Base-by-base conservation (phyloP, 2,113 vertebrate species). In the Bostrychus sinensis region DNA sequence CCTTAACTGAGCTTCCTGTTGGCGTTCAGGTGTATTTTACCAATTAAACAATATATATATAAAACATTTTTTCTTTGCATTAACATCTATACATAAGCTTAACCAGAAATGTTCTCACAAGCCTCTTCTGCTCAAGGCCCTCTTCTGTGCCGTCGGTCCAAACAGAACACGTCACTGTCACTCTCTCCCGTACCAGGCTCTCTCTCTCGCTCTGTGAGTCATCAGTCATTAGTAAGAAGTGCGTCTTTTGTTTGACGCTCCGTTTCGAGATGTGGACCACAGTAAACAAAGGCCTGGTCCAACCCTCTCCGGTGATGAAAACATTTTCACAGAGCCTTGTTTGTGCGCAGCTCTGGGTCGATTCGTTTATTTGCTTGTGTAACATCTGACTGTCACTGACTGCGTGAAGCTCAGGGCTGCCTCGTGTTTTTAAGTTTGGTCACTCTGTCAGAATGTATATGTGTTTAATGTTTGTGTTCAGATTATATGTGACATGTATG, bases 211-310 rank as follows among this genome's bases (percentile, higher is more conserved):
- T 62, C 62, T 60, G 73, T n/a, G n/a, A n/a, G n/a, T n/a, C n/a
- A 72, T 66, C 62, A 88, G 57, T 78, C 67, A 80, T 82, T 75
- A 75, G 64, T 62, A 43, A 41, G 45, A 66, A 51, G 36, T 48
- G 60, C 42, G 55, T 48, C 45, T 73, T 74, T 85, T 72, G 57
- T 56, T 56, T 32, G 30, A 73, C 72, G 72, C 54, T 72, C 56
- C 59, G 64, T 58, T 42, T 22, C 28, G 65, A 66, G 61, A 78
- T 68, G 72, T 62, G 80, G 48, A 66, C 34, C 55, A 28, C 39
- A 73, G 66, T 71, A 63, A 72, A 79, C 34, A 75, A 70, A 68
- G 61, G 56, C 66, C 43, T 42, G 42, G 59, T 48, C 14, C 14
- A 16, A 59, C 17, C 42, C 19, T 45, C 26, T 12, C 59, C 58